Percentiles rank a stretch among this genome's conserved stretches.
phyloP scores from a whole-genome alignment of 2,797 vertebrate species.

The Chelon auratus region DNA sequence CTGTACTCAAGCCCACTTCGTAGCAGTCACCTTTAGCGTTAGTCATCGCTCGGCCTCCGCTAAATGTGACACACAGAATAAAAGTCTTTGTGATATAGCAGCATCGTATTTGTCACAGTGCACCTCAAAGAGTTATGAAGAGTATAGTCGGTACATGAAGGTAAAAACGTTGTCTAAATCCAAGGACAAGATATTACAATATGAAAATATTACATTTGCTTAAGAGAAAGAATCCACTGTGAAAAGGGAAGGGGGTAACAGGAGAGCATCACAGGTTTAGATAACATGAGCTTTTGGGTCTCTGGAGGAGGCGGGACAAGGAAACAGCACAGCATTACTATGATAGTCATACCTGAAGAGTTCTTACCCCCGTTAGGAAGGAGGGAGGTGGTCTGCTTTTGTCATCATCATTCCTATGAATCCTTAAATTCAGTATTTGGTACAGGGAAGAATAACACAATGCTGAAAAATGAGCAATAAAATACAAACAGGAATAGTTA shows the following conservation, averaged over 20 bases:
- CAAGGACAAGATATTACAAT: conserved; percentile 76
- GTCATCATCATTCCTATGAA: conserved; percentile 37
- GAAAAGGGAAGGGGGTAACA: conserved; percentile 61
- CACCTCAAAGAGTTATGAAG: conserved; percentile 74
- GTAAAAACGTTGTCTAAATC: conserved; percentile 74
- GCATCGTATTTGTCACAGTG: conserved; percentile 83
- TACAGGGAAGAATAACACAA: conserved; percentile 71
- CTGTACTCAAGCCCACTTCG: conserved; percentile 43
- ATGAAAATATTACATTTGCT: conserved; percentile 83
- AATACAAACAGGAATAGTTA: conserved; percentile 70
- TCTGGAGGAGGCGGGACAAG: conserved; percentile 51
- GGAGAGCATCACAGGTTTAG: conserved; percentile 64
- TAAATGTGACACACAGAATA: conserved; percentile 53
- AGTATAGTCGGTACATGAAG: conserved; percentile 72
- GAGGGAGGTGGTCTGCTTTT: conserved; percentile 66
- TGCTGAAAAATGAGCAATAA: conserved; percentile 61
- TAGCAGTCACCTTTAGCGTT: conserved; percentile 39
- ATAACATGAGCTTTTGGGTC: conserved; percentile 62
- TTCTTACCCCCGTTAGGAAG: conserved; percentile 63
- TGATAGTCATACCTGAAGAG: conserved; percentile 75
- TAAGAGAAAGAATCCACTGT: conserved; percentile 71
- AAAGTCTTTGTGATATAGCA: conserved; percentile 79
- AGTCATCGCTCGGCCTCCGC: conserved; percentile 34
- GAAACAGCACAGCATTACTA: conserved; percentile 69
- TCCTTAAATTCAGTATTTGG: conserved; percentile 74